Base-by-base conservation (phyloP, 1,140 invertebrate genomes). In the Galleria mellonella region DNA sequence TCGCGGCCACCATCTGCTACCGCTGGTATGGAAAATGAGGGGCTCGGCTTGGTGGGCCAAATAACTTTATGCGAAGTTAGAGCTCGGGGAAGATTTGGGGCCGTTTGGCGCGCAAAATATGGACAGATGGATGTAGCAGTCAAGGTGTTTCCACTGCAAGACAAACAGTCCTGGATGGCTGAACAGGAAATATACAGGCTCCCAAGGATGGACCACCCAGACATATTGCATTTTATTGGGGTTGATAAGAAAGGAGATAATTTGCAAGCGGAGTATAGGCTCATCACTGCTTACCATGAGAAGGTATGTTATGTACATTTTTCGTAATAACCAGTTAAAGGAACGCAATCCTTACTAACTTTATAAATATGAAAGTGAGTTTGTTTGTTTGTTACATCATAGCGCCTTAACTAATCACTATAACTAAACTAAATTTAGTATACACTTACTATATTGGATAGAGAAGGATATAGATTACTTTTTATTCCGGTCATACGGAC, bases 141-240 rank as follows among this genome's bases (percentile, higher is more conserved):
- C 1, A 91, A 91, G 72, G 89, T 91, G 41, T 92, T 92, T 62
- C 90, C 90, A 4, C 82, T 91, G 54, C 90, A 91, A 87, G 94
- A 96, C 62, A 94, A 93, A 54, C 91, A 93, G 56, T 95, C 94
- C 0, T 96, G 94, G 94, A 63, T 91, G 15, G 90, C 93, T 0
- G 97, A 99, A 76, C 94, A 97, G 73, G 96, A 98, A 65, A 96
- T 99, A 43, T 99, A 95, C 81, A 92, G 94, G 60, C 85, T 98
- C 23, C 93, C 96, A 1, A 91, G 96, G 42, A 97, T 99, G 95
- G 91, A 93, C 54, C 96, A 98, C 85, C 92, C 95, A 2, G 96
- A 98, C 73, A 94, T 99, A 62, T 83, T 98, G 37, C 90, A 92
- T 29, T 99, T 94, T 72, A 93, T 99, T 71, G 96, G 95, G 0